Percentiles rank a stretch among this genome's conserved stretches.
phyloP scores from a whole-genome alignment of 2,113 vertebrate species.

The Machaerirhynchus nigripectus region DNA sequence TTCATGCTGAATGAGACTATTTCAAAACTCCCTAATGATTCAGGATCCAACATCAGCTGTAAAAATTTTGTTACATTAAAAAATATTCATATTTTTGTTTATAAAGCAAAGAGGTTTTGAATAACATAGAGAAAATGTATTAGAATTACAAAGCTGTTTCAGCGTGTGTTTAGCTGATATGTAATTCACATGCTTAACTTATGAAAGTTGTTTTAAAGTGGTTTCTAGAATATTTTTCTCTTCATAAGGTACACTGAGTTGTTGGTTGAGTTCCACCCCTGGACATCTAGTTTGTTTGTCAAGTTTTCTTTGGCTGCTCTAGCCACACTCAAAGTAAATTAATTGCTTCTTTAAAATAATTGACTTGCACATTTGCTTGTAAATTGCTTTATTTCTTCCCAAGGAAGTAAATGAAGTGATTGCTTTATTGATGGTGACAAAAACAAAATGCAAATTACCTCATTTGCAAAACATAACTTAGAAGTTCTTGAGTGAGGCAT shows the following conservation, averaged over 20 bases:
- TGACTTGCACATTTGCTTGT: neutral
- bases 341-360: neutral
- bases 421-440: neutral
- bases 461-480: neutral
- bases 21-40: neutral
- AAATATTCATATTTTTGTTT: neutral
- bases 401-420: neutral
- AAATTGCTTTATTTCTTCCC: neutral
- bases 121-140: neutral
- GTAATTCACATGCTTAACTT: neutral
- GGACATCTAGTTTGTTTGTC: neutral
- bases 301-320: neutral
- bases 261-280: neutral
- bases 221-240: neutral
- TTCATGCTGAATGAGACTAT: neutral
- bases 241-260: neutral
- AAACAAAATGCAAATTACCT: neutral
- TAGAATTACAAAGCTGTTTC: neutral
- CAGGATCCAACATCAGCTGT: neutral
- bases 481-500: neutral
- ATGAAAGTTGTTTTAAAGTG: neutral
- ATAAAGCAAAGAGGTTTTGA: neutral
- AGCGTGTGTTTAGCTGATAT: neutral
- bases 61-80: neutral
- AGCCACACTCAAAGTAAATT: neutral